Conservation (phyloP, 2,797 vertebrate species). For the Pseudomugil gertrudae region DNA sequence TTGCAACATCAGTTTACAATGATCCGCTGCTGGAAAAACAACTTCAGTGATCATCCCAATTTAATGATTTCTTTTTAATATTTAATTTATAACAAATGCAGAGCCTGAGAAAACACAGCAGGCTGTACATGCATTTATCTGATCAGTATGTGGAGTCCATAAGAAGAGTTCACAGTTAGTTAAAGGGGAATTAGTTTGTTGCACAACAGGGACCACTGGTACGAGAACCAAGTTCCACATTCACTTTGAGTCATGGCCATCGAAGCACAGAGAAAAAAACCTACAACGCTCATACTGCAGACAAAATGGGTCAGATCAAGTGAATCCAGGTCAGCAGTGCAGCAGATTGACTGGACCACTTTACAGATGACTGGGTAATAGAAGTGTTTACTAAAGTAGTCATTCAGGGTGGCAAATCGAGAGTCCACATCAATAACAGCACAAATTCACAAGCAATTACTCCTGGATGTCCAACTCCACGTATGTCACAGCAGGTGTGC, state of each 20-base stretch:
- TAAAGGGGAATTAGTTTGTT: neutral
- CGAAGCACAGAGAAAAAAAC: constrained; percentile 21
- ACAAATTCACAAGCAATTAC: constrained; percentile 43
- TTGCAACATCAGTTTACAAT: constrained; percentile 26
- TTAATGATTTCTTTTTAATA: constrained; percentile 18
- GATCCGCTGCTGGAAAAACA: constrained; percentile 35
- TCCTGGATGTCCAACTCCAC: constrained; percentile 36
- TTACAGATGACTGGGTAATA: constrained; percentile 62
- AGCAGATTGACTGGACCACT: constrained; percentile 29
- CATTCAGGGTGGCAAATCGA: constrained; percentile 52
- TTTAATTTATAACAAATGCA: constrained; percentile 8
- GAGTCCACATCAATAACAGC: constrained; percentile 45
- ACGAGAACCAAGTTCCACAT: neutral
- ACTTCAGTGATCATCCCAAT: constrained; percentile 12
- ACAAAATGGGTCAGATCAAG: constrained; percentile 18
- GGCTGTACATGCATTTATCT: neutral
- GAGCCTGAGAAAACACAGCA: constrained; percentile 18
- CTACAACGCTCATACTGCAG: constrained; percentile 9
- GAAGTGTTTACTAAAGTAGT: constrained; percentile 61
- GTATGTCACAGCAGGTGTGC: constrained; percentile 48
- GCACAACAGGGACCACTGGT: constrained; percentile 1
- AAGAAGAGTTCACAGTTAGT: neutral
- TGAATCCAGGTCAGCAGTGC: constrained; percentile 49
- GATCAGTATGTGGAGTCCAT: neutral
- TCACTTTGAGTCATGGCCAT: constrained; percentile 18